Percentiles rank a stretch among this genome's conserved stretches.
phyloP scores from a whole-genome alignment of 2,888 invertebrate species.

The Lycaena phlaeas region DNA sequence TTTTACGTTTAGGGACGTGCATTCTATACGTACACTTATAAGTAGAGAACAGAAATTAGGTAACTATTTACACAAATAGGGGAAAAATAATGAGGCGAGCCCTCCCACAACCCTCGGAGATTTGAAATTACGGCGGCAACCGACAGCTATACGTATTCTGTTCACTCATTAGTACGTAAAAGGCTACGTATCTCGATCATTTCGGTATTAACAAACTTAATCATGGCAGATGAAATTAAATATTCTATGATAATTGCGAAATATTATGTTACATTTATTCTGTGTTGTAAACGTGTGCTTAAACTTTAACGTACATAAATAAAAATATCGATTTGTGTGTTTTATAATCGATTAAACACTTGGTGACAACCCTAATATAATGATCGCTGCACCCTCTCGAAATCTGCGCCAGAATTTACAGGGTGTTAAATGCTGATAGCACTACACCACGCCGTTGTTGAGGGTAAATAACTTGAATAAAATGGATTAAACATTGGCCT shows the following conservation, averaged over 20 bases:
- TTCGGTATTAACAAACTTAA: constrained; percentile 24
- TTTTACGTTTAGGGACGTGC: constrained; percentile 66
- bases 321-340: neutral
- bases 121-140: constrained; percentile 56
- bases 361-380: neutral
- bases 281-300: constrained; percentile 11
- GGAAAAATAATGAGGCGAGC: constrained; percentile 70
- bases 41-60: constrained; percentile 61
- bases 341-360: neutral
- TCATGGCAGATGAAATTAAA: constrained; percentile 21
- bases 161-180: constrained; percentile 40
- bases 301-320: neutral
- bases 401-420: neutral
- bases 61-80: constrained; percentile 72
- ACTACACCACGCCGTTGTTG: neutral
- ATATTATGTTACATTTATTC: constrained; percentile 3
- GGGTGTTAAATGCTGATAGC: constrained; percentile 2
- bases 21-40: constrained; percentile 64
- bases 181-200: constrained; percentile 42
- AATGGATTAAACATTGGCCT: too few species aligned
- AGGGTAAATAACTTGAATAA: constrained; percentile 6
- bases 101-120: constrained; percentile 72
- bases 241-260: neutral
- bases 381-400: neutral
- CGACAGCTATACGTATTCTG: constrained; percentile 40